phyloP scores from a whole-genome alignment of 2,113 vertebrate species.

The Sylvietta virens region DNA sequence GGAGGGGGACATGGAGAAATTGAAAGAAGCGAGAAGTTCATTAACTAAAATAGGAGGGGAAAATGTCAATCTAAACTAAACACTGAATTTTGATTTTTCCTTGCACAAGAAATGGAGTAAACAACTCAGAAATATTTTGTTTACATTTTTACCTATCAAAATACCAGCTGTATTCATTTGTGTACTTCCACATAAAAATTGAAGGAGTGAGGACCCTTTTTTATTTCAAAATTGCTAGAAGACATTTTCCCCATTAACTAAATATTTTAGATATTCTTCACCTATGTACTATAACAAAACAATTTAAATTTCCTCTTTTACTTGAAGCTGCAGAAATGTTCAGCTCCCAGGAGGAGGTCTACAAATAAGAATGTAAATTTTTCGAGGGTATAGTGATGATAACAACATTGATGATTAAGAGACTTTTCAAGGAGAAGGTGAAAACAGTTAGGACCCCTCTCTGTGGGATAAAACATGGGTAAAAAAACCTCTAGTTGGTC shows the following conservation, averaged over 20 bases:
- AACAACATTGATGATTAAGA: not conserved
- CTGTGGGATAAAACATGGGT: not conserved
- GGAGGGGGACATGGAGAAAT: not conserved
- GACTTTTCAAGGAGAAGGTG: not conserved
- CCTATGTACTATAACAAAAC: not conserved
- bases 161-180: not conserved
- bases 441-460: not conserved
- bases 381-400: not conserved
- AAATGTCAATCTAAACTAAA: not conserved
- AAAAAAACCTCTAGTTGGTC: not conserved
- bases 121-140: not conserved
- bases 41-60: not conserved
- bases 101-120: not conserved
- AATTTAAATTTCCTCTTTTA: not conserved
- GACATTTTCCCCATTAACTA: not conserved
- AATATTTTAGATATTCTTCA: not conserved
- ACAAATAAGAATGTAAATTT: not conserved
- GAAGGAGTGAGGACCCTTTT: not conserved
- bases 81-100: not conserved
- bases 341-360: not conserved
- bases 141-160: not conserved
- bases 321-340: not conserved
- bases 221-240: not conserved
- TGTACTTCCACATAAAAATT: not conserved
- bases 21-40: not conserved